Evolutionary conservation across 2,888 invertebrate genomes (phyloP), one percentile per base, ranked within the genome.

Genomic region (Catocala fraxini): DNA sequence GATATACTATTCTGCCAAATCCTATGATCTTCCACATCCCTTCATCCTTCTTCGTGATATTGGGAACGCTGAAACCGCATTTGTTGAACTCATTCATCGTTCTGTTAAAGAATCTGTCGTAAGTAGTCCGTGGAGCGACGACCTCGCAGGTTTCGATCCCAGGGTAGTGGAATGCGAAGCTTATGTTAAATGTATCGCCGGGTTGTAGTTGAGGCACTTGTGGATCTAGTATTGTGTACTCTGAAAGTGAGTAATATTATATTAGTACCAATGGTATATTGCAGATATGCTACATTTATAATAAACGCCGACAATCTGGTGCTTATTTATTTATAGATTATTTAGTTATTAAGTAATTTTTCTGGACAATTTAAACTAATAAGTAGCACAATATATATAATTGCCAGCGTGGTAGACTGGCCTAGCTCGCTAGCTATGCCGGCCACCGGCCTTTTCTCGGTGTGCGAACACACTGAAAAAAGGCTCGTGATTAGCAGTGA

Each of bases 11-110:
- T 25, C 70, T 82, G 0, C 92, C 92, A 0, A 92, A 84, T 0
- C 83, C 93, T 0, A 81, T 69, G 3, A 93, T 86, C 1, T n/a
- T 77, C 93, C 93, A 93, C 0, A 60, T 0, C 0, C 93, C 93
- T 7, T 70, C 68, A 47, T 93, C 93, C 0, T 67, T 49, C 12
- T 46, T 63, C 0, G 88, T 90, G 0, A 92, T 65, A 60, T 92
- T 90, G 0, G 75, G 77, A 6, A 93, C 61, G 0, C 76, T 58
- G 49, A 84, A 93, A 0, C 82, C 85, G 61, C 93, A 93, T 6
- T 60, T 75, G 9, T 77, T 73, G 54, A 77, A 62, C 4, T 86
- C 68, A 15, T 78, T 63, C 5, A 58, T 56, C 6, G 67, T 70
- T 54, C 83, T 77, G 11, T 85, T 82, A 59, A 78, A 93, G 43